Percentiles rank a stretch among this genome's conserved stretches.
phyloP scores from a whole-genome alignment of 1,140 invertebrate genomes.

The Drosophila rhopaloa region DNA sequence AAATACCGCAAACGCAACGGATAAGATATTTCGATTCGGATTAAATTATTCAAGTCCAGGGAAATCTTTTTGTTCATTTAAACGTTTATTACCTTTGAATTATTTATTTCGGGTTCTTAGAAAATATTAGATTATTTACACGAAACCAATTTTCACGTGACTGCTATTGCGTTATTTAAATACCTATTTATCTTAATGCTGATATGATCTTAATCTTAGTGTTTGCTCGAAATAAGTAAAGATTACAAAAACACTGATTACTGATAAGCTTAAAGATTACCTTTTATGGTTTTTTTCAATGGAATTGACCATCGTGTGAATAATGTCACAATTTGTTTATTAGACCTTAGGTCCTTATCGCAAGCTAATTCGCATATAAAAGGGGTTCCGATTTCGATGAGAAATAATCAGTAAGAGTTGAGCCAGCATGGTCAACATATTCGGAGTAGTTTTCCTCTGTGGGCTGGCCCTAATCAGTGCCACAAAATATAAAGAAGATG shows the following conservation, averaged over 20 bases:
- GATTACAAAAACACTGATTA: background rate
- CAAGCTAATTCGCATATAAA: constrained; percentile 16
- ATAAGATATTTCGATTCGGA: background rate
- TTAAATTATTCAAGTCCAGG: no score
- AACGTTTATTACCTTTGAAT: no score
- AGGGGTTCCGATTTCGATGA: background rate
- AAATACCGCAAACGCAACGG: no score
- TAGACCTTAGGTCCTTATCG: constrained; percentile 6
- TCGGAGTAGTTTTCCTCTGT: constrained; percentile 5
- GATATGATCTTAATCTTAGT: no score
- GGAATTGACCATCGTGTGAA: background rate
- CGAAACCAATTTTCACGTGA: no score
- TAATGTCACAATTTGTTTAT: background rate
- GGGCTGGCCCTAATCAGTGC: background rate
- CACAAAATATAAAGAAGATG: background rate
- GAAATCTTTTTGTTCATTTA: no score
- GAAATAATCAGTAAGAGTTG: background rate
- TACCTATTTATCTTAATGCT: no score
- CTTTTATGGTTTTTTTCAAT: background rate
- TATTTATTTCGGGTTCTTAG: no score
- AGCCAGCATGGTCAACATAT: constrained; percentile 9
- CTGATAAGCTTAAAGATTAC: background rate
- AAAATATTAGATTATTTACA: no score
- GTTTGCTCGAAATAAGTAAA: background rate
- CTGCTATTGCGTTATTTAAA: no score